Conservation (phyloP, 2,797 vertebrate species). For the Hyperoplus lanceolatus region DNA sequence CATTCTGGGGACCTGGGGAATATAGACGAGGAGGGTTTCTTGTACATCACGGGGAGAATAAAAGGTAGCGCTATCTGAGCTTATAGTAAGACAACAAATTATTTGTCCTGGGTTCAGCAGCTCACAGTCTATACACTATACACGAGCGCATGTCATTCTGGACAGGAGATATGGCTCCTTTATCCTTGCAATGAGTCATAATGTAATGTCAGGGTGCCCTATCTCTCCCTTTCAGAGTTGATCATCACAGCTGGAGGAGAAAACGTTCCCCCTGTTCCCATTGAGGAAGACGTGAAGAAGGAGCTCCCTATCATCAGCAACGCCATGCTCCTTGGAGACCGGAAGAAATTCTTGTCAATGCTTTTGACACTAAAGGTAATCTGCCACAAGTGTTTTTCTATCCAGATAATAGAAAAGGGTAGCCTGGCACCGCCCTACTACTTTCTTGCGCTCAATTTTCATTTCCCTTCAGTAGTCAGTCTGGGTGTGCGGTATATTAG, state of each 20-base stretch:
- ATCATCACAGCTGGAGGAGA: constrained; percentile 92
- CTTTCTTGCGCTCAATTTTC: too few species aligned
- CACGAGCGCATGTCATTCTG: constrained; percentile 16
- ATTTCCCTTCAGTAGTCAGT: too few species aligned
- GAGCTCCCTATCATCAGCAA: constrained; percentile 90
- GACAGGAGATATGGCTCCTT: background rate
- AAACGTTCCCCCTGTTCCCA: constrained; percentile 88
- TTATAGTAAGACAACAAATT: background rate
- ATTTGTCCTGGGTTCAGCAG: background rate
- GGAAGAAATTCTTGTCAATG: constrained; percentile 90
- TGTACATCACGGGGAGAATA: constrained; percentile 91
- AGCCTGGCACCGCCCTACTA: too few species aligned
- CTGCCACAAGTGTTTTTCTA: background rate
- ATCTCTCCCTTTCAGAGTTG: constrained; percentile 82
- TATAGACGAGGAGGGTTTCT: constrained; percentile 88
- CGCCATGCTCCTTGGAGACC: constrained; percentile 89
- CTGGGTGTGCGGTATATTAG: too few species aligned
- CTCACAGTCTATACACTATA: constrained; percentile 4
- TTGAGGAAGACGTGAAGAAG: constrained; percentile 90
- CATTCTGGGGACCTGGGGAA: constrained; percentile 90
- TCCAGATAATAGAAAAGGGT: background rate
- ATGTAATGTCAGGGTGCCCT: constrained; percentile 47
- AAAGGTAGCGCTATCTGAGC: constrained; percentile 83
- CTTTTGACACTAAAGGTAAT: constrained; percentile 90
- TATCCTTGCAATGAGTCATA: constrained; percentile 9